Conservation (phyloP, 2,113 vertebrate species). For the Atlantisia rogersi region DNA sequence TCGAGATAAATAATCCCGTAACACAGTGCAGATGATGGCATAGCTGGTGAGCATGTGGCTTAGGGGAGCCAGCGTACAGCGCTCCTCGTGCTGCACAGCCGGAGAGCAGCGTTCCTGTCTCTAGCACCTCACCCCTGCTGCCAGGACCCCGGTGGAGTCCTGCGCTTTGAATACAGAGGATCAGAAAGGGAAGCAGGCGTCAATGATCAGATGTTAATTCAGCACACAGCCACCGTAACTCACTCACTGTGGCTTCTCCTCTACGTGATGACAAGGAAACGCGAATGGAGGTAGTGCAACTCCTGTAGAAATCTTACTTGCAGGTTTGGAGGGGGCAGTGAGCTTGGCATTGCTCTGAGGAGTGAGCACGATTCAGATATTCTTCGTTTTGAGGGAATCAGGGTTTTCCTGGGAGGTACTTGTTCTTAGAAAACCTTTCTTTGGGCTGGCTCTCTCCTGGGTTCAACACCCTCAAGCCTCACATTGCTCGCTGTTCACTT, state of each 20-base stretch:
- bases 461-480: neutral
- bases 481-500: neutral
- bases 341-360: neutral
- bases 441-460: neutral
- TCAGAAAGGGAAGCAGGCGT: neutral
- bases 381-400: neutral
- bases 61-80: neutral
- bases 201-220: neutral
- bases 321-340: neutral
- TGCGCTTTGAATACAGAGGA: neutral
- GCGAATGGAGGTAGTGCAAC: neutral
- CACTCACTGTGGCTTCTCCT: neutral
- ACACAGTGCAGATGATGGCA: accelerated
- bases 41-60: accelerated
- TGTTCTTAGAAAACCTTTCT: neutral
- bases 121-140: neutral
- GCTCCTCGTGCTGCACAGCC: neutral
- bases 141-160: neutral
- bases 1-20: neutral
- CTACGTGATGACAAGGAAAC: neutral
- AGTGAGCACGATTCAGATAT: neutral
- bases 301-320: neutral
- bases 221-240: neutral
- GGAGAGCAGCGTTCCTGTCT: neutral
- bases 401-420: neutral